Conservation (phyloP, 2,113 vertebrate species). For the Monarcha castaneiventris region DNA sequence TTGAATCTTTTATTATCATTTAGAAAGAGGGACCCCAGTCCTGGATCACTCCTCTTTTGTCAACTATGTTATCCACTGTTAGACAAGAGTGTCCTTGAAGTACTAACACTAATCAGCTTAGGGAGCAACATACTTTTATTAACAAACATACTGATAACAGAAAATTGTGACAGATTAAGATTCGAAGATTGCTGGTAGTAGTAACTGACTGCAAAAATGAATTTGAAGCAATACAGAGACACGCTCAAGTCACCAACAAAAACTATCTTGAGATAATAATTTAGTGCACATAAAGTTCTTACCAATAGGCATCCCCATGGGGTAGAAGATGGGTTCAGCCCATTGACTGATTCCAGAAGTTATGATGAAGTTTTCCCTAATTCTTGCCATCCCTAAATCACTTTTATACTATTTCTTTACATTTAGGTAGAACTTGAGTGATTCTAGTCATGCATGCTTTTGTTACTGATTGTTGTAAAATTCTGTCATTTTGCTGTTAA, state of each 20-base stretch:
- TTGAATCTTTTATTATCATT: background rate
- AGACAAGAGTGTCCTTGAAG: background rate
- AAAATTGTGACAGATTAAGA: background rate
- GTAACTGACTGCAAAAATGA: accelerated
- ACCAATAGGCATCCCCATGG: accelerated
- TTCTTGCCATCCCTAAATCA: background rate
- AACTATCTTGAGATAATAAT: background rate
- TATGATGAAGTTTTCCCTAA: background rate
- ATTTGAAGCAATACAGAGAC: background rate
- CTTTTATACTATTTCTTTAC: background rate
- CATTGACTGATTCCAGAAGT: background rate
- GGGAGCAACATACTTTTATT: background rate
- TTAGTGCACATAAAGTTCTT: background rate
- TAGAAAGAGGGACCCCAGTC: background rate
- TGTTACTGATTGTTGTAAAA: background rate
- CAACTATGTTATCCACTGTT: too few species aligned
- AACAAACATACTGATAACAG: background rate
- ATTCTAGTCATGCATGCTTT: background rate
- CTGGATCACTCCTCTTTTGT: background rate
- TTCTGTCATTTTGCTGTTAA: background rate
- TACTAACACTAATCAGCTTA: background rate
- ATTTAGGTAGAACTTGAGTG: background rate
- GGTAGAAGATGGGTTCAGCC: background rate
- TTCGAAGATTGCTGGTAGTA: background rate
- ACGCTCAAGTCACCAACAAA: background rate